Evolutionary conservation across 2,888 invertebrate genomes (phyloP).

Genomic region (Allophyes oxyacanthae): DNA sequence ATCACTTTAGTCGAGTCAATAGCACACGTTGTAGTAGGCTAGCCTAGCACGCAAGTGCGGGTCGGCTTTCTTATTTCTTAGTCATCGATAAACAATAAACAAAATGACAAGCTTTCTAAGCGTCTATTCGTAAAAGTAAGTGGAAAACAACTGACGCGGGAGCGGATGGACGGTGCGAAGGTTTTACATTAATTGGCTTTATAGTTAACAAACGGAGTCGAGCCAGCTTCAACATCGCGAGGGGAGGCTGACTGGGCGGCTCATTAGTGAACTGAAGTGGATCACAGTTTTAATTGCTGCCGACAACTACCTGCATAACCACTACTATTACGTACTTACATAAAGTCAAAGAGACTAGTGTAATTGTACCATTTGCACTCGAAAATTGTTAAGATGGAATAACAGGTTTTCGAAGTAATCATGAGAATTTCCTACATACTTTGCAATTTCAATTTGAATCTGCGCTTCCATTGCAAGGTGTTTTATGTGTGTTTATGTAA

Average conservation of each 20-base stretch:
- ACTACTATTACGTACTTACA: slow-evolving; percentile 37
- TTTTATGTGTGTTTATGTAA: slow-evolving; percentile 17
- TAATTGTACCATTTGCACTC: slow-evolving; percentile 34
- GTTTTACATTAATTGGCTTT: slow-evolving; percentile 78
- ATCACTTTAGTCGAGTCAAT: slow-evolving; percentile 31
- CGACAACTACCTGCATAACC: slow-evolving; percentile 55
- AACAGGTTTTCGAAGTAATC: slow-evolving; percentile 16
- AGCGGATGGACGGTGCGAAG: slow-evolving; percentile 38
- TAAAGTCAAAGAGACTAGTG: slow-evolving; percentile 34
- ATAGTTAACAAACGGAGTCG: slow-evolving; percentile 63
- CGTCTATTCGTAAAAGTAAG: slow-evolving; percentile 59
- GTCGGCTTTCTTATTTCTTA: slow-evolving; percentile 38
- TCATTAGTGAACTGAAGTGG: slow-evolving; percentile 79
- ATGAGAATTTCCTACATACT: slow-evolving; percentile 10
- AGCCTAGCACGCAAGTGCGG: slow-evolving; percentile 23
- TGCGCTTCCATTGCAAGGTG: background rate
- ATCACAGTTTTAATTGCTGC: slow-evolving; percentile 77
- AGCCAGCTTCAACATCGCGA: slow-evolving; percentile 60
- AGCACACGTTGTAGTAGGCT: slow-evolving; percentile 22
- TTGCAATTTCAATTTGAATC: slow-evolving; percentile 22
- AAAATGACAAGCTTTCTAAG: slow-evolving; percentile 61
- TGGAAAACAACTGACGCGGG: slow-evolving; percentile 62
- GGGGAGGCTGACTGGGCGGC: slow-evolving; percentile 60
- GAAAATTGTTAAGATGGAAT: slow-evolving; percentile 26
- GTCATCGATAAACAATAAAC: slow-evolving; percentile 66